phyloP scores from a whole-genome alignment of 1,140 invertebrate genomes.

The Tetramorium parvispinum region DNA sequence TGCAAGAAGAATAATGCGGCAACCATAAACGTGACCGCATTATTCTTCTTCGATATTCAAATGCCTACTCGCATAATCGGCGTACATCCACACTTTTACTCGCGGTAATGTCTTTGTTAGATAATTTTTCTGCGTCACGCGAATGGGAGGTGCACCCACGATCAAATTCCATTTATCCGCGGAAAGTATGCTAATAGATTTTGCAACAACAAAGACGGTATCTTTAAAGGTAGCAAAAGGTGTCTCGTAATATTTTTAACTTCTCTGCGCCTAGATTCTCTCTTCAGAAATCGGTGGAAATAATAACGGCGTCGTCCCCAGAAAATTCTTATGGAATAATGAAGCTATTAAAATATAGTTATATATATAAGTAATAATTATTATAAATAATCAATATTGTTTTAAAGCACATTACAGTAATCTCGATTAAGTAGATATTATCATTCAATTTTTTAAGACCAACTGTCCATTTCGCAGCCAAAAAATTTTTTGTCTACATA shows the following conservation, averaged over 20 bases:
- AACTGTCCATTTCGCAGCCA: not conserved
- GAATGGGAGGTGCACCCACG: conserved; percentile 55
- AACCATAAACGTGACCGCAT: not conserved
- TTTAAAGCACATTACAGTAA: not conserved
- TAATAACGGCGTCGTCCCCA: not conserved
- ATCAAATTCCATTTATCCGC: conserved; percentile 31
- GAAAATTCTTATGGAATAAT: not conserved
- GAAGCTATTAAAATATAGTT: not conserved
- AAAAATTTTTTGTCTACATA: not conserved
- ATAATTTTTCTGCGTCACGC: conserved; percentile 42
- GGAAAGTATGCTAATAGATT: conserved; percentile 39
- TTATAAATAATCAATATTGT: not conserved
- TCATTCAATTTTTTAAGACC: not conserved
- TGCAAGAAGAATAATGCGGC: not conserved
- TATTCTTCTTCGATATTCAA: conserved; percentile 18
- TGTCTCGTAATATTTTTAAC: not conserved
- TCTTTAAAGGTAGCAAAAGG: not conserved
- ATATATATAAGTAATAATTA: not conserved
- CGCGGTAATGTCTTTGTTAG: conserved; percentile 7
- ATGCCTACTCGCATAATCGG: conserved; percentile 8
- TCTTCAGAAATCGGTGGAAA: not conserved
- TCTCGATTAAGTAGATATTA: not conserved
- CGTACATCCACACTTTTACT: not conserved
- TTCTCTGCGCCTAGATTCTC: not conserved
- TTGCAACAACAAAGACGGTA: conserved; percentile 10